Base-by-base conservation (phyloP, 2,113 vertebrate species). In the Dipodomys merriami region DNA sequence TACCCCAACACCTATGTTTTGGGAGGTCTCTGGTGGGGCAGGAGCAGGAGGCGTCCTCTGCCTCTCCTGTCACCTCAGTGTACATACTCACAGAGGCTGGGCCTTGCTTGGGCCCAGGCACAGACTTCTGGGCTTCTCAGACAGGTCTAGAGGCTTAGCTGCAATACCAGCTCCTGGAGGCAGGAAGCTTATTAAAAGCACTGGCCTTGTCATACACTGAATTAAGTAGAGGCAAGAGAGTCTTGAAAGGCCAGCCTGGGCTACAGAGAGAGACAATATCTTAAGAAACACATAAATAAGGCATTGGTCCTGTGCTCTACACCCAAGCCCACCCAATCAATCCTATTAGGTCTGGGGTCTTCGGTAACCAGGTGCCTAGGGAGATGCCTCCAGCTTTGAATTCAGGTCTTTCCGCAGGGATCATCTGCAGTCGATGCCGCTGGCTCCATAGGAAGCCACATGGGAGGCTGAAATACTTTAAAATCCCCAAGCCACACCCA, bases 71-170 rank as follows among this genome's bases (percentile, higher is more conserved):
- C 3, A 49, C 5, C 4, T 57, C 16, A 73, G 29, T 35, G 30
- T 6, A 39, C 44, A 57, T 2, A 0, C 5, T 69, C 8, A 83
- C 72, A 20, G 29, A 46, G 27, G 35, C 46, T 23, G 2, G 39
- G 53, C 18, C 0, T 46, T 7, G 8, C 33, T 57, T 57, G 35
- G 2, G 6, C n/a, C 39, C 23, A 62, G 23, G 67, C 9, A 20
- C 3, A 46, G 64, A n/a, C 29, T 23, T 1, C 10, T 6, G 35
- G 65, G 69, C 9, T 64, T 68, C 11, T 22, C 12, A 35, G 69
- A 27, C 57, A 18, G n/a, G 7, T 39, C 46, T 39, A 0, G 0
- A 3, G 62, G 44, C 23, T 35, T 8, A 6, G 6, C 10, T 20
- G 78, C 18, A 79, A 4, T 5, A 10, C 27, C 20, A 18, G 10